These are phyloP conservation scores for Prinia subflava DNA, from an alignment of 2,113 vertebrate genomes.

Conservation along the genomic window DNA sequence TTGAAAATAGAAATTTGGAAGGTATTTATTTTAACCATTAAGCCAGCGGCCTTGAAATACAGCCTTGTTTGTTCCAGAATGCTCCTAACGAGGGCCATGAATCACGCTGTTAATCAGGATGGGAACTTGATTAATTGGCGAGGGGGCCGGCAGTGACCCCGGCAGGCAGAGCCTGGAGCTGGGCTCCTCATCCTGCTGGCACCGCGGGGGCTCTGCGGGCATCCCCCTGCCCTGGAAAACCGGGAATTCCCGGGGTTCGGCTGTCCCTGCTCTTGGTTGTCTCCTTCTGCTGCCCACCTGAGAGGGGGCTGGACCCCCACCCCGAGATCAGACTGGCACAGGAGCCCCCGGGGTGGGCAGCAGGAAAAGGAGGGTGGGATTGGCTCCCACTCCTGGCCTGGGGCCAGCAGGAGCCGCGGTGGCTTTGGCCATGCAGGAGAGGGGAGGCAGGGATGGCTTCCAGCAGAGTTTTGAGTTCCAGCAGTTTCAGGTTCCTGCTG, in stretches of 20 bases:
- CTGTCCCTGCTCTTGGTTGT: background rate
- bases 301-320: background rate
- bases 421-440: background rate
- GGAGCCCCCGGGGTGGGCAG: background rate
- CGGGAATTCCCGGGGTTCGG: background rate
- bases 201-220: background rate
- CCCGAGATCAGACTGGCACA: background rate
- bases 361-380: background rate
- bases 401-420: background rate
- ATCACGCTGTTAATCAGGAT: constrained; percentile 59
- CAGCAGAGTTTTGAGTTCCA: background rate
- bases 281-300: background rate
- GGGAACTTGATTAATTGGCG: constrained; percentile 64
- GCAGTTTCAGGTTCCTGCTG: background rate
- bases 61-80: constrained; percentile 41
- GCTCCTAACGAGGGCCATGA: constrained; percentile 41
- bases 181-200: background rate
- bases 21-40: constrained; percentile 58
- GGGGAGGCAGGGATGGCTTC: background rate
- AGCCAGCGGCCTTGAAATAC: constrained; percentile 30
- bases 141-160: background rate
- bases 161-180: background rate
- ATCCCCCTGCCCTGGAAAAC: background rate
- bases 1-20: constrained; percentile 45
- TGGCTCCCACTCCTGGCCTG: background rate